Evolutionary conservation across 1,140 invertebrate genomes (phyloP).

Genomic region (Drosophila miranda): DNA sequence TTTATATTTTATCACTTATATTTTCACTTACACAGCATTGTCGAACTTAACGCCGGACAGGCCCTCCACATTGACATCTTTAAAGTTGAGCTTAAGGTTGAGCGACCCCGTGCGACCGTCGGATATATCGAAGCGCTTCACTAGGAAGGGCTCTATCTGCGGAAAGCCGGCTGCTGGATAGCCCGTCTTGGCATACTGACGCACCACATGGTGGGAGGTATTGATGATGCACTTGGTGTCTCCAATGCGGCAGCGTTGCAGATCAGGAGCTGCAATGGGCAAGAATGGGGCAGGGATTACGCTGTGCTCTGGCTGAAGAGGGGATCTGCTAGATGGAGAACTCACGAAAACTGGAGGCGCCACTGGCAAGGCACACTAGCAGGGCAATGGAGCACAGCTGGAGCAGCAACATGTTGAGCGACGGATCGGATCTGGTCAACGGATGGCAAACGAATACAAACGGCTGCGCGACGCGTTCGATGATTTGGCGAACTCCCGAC

Average conservation of each 20-base stretch:
- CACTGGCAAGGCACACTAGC: constrained; percentile 34
- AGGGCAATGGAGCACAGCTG: constrained; percentile 38
- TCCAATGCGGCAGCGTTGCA: constrained; percentile 62
- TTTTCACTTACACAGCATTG: constrained; percentile 70
- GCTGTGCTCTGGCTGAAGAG: neutral
- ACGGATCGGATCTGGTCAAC: neutral
- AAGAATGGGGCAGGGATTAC: constrained; percentile 9
- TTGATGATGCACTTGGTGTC: constrained; percentile 72
- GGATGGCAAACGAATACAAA: too few species aligned
- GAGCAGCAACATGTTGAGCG: constrained; percentile 42
- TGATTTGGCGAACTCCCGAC: constrained; percentile 73
- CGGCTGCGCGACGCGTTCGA: constrained; percentile 31
- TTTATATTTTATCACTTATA: neutral
- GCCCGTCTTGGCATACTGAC: constrained; percentile 62
- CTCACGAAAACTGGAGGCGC: constrained; percentile 69
- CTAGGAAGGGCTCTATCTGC: constrained; percentile 68
- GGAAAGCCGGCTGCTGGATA: constrained; percentile 68
- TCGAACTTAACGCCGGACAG: constrained; percentile 79
- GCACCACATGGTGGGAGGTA: constrained; percentile 57
- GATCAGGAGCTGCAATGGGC: constrained; percentile 57
- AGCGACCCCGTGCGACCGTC: constrained; percentile 72
- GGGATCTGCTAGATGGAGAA: constrained; percentile 5
- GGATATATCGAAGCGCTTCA: constrained; percentile 73
- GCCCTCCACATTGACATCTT: constrained; percentile 72
- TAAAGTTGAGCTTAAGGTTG: constrained; percentile 73